Conservation (phyloP, 2,797 vertebrate species). For the Gymnoscopelus microlampas region DNA sequence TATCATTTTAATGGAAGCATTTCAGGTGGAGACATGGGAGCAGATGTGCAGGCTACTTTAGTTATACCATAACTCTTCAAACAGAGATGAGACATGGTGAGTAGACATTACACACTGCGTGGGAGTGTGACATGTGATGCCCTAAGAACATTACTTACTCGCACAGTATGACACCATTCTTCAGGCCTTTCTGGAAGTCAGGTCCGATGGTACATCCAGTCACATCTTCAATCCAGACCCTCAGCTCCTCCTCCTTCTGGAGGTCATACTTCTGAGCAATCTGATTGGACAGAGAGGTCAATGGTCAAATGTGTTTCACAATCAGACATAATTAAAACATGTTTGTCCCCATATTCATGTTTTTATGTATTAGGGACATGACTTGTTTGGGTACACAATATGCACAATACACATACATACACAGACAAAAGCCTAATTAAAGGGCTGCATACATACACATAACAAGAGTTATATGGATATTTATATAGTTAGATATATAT, state of each 20-base stretch:
- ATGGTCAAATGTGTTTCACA: constrained; percentile 19
- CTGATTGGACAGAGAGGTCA: constrained; percentile 61
- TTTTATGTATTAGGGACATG: too few species aligned
- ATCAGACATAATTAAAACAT: too few species aligned
- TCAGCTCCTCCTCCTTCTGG: constrained; percentile 90
- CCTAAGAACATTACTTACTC: constrained; percentile 79
- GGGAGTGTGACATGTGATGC: not conserved
- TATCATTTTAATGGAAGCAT: too few species aligned
- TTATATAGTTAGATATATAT: too few species aligned
- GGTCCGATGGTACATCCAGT: constrained; percentile 84
- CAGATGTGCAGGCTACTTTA: not conserved
- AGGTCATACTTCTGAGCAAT: constrained; percentile 93
- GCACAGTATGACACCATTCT: constrained; percentile 90
- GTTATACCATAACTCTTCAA: not conserved
- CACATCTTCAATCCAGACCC: constrained; percentile 89
- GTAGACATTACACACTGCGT: not conserved
- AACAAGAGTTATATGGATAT: too few species aligned
- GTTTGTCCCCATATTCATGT: too few species aligned
- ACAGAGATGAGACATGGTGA: not conserved
- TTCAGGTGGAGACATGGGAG: not conserved
- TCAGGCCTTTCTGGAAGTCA: constrained; percentile 94
- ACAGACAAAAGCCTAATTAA: too few species aligned
- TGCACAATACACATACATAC: too few species aligned
- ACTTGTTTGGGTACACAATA: too few species aligned
- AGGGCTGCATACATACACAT: too few species aligned